Conservation (phyloP, 1,140 invertebrate species). For the Orius insidiosus region DNA sequence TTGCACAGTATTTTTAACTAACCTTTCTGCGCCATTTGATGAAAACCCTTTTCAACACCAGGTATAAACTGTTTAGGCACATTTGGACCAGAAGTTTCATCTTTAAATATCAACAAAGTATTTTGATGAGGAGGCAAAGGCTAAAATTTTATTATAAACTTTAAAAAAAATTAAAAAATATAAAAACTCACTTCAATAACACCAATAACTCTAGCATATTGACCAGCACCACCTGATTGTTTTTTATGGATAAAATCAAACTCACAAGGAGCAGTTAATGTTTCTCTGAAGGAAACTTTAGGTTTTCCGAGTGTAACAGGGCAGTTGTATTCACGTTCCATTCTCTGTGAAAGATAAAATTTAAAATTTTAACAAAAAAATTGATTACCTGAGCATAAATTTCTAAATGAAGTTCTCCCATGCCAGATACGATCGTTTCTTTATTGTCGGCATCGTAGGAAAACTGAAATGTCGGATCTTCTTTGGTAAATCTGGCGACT, state of each 20-base stretch:
- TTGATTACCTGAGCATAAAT: constrained; percentile 65
- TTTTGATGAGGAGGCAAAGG: no score
- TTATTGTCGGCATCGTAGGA: constrained; percentile 83
- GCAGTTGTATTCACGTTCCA: no score
- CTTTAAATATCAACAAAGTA: no score
- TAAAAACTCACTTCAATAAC: constrained; percentile 65
- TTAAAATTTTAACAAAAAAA: not conserved
- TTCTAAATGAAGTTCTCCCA: constrained; percentile 97
- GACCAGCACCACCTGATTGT: constrained; percentile 90
- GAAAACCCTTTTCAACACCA: no score
- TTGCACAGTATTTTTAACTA: constrained; percentile 19
- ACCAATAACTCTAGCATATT: constrained; percentile 82
- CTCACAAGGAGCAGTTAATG: no score
- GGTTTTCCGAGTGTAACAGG: no score
- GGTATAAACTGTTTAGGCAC: no score
- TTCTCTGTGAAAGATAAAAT: no score
- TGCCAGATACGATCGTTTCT: constrained; percentile 87
- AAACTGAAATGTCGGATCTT: constrained; percentile 99
- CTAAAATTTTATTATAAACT: no score
- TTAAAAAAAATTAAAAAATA: no score
- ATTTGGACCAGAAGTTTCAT: no score
- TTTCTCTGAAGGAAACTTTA: no score
- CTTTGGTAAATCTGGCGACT: constrained; percentile 82
- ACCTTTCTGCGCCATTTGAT: constrained; percentile 37
- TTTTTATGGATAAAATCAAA: constrained; percentile 97